Base-by-base conservation (phyloP, 1,140 invertebrate genomes). In the Akabosia matsudoensis region DNA sequence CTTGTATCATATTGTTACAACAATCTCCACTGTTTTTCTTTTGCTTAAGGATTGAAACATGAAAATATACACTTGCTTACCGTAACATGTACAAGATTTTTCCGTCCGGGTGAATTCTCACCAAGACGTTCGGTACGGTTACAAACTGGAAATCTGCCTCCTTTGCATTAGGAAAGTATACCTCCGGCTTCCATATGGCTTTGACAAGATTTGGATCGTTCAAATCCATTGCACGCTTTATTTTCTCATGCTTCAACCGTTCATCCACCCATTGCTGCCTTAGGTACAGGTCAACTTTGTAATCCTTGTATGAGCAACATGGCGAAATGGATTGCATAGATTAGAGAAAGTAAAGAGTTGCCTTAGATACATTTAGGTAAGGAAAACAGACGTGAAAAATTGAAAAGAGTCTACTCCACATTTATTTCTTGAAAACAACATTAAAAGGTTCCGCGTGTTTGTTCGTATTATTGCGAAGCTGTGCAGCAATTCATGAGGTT, bases 111-210 rank as follows among this genome's bases (percentile, higher is more conserved):
- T 88, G 87, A 33, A 91, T 88, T 74, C 90, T 84, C 80, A 91
- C 88, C 10, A 91, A 82, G 37, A 90, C 89, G 82, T 91, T 91
- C 7, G 90, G 89, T 22, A 91, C 89, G 0, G 88, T 90, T 24
- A 90, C 89, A 79, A 88, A 88, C 81, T 90, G 89, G 80, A 90
- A 90, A 79, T 88, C 87, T 0, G 88, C 90, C 74, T 88, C 85
- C 83, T 91, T 91, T 34, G 90, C 90, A 82, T 91, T 91, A 31
- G 88, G 86, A 79, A 91, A 91, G 82, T 90, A 91, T 1, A 90
- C 87, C 80, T 91, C 90, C 0, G 90, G 90, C 74, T 90, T 88
- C 90, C 90, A 91, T 61, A 91, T 88, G 56, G 85, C 84, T 78
- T 88, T 86, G 3, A 90, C 87, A 54, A 90, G 82, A 74, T 86